These are phyloP conservation scores for Rhynchophorus ferrugineus DNA, from an alignment of 1,140 invertebrate genomes.

Conservation along the genomic window DNA sequence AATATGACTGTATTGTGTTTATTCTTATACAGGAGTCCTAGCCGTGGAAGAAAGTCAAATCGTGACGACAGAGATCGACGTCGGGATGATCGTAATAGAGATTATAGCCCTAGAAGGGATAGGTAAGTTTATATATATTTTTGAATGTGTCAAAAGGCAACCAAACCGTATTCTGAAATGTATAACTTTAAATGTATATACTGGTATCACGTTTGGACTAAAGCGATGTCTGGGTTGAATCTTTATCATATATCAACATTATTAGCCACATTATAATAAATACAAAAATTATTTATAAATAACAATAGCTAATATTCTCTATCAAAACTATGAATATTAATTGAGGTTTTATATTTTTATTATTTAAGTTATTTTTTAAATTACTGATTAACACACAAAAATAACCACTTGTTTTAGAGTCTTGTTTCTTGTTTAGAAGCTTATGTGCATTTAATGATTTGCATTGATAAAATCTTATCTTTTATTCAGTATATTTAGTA, in stretches of 20 bases:
- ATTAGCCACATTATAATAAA: not conserved
- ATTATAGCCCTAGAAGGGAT: conserved; percentile 22
- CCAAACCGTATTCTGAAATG: conserved; percentile 6
- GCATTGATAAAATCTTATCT: too few species aligned
- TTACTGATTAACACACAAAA: not conserved
- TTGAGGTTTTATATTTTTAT: not conserved
- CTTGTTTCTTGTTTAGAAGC: too few species aligned
- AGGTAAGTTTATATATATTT: conserved; percentile 13
- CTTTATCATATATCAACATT: conserved; percentile 2
- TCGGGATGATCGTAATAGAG: conserved; percentile 28
- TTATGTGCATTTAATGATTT: too few species aligned
- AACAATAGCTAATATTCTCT: not conserved
- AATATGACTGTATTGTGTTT: not conserved
- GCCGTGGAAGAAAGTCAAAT: conserved; percentile 30
- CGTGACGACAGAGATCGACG: conserved; percentile 32
- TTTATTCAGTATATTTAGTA: too few species aligned
- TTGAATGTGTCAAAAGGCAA: too few species aligned
- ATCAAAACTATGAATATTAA: not conserved
- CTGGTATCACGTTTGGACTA: conserved; percentile 21
- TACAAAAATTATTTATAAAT: not conserved
- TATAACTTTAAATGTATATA: conserved; percentile 3
- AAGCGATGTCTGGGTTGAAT: conserved; percentile 28
- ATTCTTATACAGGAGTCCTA: conserved; percentile 33
- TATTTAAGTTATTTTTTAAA: not conserved
- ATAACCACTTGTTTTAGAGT: too few species aligned